Evolutionary conservation across 2,888 invertebrate genomes (phyloP).

Genomic region (Nephrotoma appendiculata): DNA sequence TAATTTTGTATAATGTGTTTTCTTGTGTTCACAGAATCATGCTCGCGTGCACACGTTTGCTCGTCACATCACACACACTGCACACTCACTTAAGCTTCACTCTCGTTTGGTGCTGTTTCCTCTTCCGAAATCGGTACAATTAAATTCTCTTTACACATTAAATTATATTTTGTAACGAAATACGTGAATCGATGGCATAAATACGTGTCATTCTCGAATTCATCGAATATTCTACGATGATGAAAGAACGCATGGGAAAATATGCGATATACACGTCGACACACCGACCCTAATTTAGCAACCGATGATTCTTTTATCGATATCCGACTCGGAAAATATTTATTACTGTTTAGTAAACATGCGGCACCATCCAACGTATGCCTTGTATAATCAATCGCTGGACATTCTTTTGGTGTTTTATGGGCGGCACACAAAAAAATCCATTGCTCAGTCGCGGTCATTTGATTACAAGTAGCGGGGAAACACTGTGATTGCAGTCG

Average conservation of each 20-base stretch:
- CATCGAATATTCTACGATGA: slow-evolving; percentile 91
- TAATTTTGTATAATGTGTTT: neutral
- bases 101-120: slow-evolving; percentile 39
- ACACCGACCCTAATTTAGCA: slow-evolving; percentile 95
- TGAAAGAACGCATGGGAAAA: slow-evolving; percentile 99
- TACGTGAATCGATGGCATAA: slow-evolving; percentile 92
- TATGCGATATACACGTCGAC: slow-evolving; percentile 95
- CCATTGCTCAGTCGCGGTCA: slow-evolving; percentile 99
- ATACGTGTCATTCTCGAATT: slow-evolving; percentile 93
- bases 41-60: neutral
- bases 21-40: neutral
- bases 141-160: slow-evolving; percentile 96
- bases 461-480: slow-evolving; percentile 94
- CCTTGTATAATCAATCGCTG: slow-evolving; percentile 97
- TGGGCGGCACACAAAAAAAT: slow-evolving; percentile 99
- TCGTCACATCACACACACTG: neutral
- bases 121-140: slow-evolving; percentile 93
- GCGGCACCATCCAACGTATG: slow-evolving; percentile 98
- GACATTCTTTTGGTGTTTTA: slow-evolving; percentile 99
- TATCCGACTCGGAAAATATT: slow-evolving; percentile 99
- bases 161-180: slow-evolving; percentile 95
- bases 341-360: slow-evolving; percentile 95
- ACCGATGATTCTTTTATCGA: slow-evolving; percentile 99
- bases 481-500: slow-evolving; percentile 91
- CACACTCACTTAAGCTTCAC: slow-evolving; percentile 30